phyloP scores from a whole-genome alignment of 2,888 invertebrate genomes.

The Tuberolachnus salignus region DNA sequence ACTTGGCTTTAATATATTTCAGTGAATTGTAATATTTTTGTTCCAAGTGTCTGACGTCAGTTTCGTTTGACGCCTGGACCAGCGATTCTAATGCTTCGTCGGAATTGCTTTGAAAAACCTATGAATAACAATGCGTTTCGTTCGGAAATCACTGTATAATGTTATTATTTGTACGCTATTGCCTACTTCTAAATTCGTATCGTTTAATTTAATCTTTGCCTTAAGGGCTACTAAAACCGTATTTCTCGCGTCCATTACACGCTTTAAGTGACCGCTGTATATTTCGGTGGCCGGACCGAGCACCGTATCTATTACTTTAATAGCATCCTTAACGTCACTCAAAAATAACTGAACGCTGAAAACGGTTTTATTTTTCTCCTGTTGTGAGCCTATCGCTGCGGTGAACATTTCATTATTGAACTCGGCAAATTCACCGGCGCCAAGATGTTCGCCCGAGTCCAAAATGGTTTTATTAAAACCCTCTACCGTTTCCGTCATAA shows the following conservation, averaged over 20 bases:
- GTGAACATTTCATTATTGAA: not conserved
- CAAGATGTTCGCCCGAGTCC: not conserved
- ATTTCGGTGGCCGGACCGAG: not conserved
- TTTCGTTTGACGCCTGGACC: not conserved
- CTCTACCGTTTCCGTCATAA: not conserved
- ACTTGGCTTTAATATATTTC: not conserved
- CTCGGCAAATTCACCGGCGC: not conserved
- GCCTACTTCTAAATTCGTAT: conserved; percentile 7
- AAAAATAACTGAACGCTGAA: not conserved
- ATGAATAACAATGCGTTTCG: not conserved
- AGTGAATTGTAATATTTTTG: not conserved
- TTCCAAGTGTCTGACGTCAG: not conserved
- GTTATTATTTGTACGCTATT: not conserved
- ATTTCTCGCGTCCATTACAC: not conserved
- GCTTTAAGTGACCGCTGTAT: not conserved
- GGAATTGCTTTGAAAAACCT: not conserved
- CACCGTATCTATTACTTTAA: not conserved
- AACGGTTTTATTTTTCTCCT: not conserved
- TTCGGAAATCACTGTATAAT: not conserved
- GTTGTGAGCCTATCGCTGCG: not conserved
- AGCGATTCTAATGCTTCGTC: not conserved
- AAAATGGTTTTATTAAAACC: not conserved
- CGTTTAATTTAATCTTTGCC: not conserved
- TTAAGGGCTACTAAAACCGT: not conserved
- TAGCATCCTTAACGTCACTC: not conserved